phyloP scores from a whole-genome alignment of 2,888 invertebrate species.

The Epiblema foenella region DNA sequence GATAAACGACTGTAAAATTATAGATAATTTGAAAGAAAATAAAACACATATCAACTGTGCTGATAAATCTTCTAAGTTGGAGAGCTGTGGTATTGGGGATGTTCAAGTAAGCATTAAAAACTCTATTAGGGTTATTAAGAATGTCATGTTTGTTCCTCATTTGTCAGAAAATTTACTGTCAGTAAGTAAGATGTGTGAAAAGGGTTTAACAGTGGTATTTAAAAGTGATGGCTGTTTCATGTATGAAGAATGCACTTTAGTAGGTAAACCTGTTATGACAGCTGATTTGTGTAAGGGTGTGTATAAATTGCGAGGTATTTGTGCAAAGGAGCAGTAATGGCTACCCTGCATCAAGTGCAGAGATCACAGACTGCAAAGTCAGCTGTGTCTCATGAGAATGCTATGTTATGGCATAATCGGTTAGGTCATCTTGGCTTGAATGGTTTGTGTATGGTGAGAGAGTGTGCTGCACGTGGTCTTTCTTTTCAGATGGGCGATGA shows the following conservation, averaged over 20 bases:
- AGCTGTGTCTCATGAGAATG: slow-evolving; percentile 9
- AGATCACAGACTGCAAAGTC: slow-evolving; percentile 26
- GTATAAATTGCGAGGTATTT: slow-evolving; percentile 3
- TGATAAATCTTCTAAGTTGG: slow-evolving; percentile 9
- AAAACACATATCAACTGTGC: slow-evolving; percentile 11
- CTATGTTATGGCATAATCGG: neutral
- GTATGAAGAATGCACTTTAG: neutral
- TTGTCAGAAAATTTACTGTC: slow-evolving; percentile 24
- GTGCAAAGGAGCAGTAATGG: slow-evolving; percentile 29
- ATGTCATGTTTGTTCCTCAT: slow-evolving; percentile 22
- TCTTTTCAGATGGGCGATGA: slow-evolving; percentile 12
- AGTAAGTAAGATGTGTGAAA: slow-evolving; percentile 25
- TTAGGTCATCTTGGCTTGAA: slow-evolving; percentile 15
- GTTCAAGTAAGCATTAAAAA: neutral
- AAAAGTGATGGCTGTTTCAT: slow-evolving; percentile 18
- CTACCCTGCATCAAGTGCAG: slow-evolving; percentile 24
- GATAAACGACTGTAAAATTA: neutral
- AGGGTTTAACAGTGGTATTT: slow-evolving; percentile 16
- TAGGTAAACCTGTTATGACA: slow-evolving; percentile 20
- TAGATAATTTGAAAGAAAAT: slow-evolving; percentile 4
- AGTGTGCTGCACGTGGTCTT: slow-evolving; percentile 13
- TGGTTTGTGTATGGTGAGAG: neutral
- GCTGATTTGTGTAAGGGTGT: slow-evolving; percentile 11
- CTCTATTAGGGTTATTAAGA: neutral
- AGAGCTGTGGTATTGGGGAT: slow-evolving; percentile 20